Evolutionary conservation across 2,797 vertebrate species (phyloP), one percentile per base, ranked within the genome.

Genomic region (Martes flavigula): DNA sequence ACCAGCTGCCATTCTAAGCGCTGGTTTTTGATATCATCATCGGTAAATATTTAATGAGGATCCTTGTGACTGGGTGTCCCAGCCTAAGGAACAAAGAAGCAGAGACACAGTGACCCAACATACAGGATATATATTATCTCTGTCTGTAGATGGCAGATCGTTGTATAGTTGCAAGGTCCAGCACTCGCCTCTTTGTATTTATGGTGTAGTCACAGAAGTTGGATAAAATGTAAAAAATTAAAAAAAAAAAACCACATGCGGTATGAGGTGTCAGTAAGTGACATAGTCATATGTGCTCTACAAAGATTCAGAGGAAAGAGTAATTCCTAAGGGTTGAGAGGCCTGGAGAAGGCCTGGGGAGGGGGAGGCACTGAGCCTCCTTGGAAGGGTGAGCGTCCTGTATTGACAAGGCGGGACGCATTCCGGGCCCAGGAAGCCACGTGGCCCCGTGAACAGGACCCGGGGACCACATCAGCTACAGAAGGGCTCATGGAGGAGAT

Each of bases 91-190:
- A 62, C 72, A 23, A 5, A 48, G 40, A 70, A 32, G 15, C 27
- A 12, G 3, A 9, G 72, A 51, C 10, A 2, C 38, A 3, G 6
- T 48, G 70, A 20, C 21, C 38, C 20, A 1, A 32, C 4, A 1
- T 75, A 0, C 4, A 0, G 8, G 1, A 23, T 4, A 21, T 8
- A 5, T 23, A 3, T 12, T 3, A 23, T 12, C 25, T 7, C 5
- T 7, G 15, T 40, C 87, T 2, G 14, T 4, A 3, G 7, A 7
- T 7, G 72, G 21, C 2, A 62, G n/a, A 48, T 30, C 43, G 30
- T 0, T 40, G 70, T 13, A 18, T 0, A 40, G 35, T 15, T 1
- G 6, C 4, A 2, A 18, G 7, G 23, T 8, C 32, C 66, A 12
- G 6, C 1, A 20, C 32, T 62, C 23, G 5, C 11, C 25, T 7